These are phyloP conservation scores for Drosophila sp. DNA, from an alignment of 1,140 invertebrate genomes.

Conservation along the genomic window DNA sequence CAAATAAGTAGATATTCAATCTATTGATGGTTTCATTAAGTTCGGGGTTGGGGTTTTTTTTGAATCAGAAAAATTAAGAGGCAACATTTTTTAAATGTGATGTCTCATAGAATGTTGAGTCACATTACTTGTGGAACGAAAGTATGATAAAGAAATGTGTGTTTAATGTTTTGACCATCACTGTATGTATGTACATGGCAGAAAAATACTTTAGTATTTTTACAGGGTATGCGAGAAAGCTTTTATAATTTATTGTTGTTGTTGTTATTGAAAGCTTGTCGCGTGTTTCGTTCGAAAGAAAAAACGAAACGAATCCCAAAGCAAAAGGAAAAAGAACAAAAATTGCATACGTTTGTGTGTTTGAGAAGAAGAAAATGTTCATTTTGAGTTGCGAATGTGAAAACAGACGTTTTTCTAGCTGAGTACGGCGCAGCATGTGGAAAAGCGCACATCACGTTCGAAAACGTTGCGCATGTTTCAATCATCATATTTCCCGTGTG, in stretches of 20 bases:
- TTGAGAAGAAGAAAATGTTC: constrained; percentile 36
- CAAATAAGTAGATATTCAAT: too few relatives aligned
- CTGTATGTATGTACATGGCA: too few relatives aligned
- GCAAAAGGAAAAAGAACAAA: not conserved
- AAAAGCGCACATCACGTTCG: constrained; percentile 69
- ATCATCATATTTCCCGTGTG: constrained; percentile 11
- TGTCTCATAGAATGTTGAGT: too few relatives aligned
- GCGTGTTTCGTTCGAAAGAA: not conserved
- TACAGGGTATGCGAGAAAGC: not conserved
- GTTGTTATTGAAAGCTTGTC: constrained; percentile 6
- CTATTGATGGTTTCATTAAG: too few relatives aligned
- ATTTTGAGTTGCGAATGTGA: constrained; percentile 38
- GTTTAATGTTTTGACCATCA: too few relatives aligned
- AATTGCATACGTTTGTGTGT: constrained; percentile 10
- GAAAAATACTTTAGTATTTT: too few relatives aligned
- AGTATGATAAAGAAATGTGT: too few relatives aligned
- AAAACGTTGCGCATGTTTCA: constrained; percentile 55
- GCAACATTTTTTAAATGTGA: too few relatives aligned
- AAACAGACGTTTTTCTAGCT: constrained; percentile 69
- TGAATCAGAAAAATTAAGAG: too few relatives aligned
- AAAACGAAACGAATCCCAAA: not conserved
- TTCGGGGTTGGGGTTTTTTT: too few relatives aligned
- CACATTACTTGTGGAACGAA: too few relatives aligned
- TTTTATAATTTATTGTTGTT: not conserved
- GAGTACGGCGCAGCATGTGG: constrained; percentile 75